phyloP scores from a whole-genome alignment of 2,797 vertebrate genomes.

The Eremophila alpestris region DNA sequence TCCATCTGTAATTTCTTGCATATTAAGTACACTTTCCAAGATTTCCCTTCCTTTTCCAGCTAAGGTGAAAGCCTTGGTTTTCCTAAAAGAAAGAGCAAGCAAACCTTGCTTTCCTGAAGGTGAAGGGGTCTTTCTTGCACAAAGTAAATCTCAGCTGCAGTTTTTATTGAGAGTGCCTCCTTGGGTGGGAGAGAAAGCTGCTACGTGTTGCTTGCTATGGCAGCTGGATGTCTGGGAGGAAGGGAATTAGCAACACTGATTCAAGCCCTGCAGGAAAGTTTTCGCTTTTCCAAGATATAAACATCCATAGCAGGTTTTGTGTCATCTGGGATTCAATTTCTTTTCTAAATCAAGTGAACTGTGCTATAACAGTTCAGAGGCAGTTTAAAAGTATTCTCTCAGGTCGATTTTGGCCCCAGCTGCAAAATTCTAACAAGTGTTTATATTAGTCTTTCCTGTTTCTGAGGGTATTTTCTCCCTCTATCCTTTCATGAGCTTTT shows the following conservation, averaged over 20 bases:
- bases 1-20: neutral
- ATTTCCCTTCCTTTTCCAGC: neutral
- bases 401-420: neutral
- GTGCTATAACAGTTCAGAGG: neutral
- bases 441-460: neutral
- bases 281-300: neutral
- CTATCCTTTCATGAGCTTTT: neutral
- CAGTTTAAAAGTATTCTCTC: neutral
- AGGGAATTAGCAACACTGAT: neutral
- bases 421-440: neutral
- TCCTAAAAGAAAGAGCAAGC: neutral
- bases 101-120: neutral
- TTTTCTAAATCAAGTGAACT: conserved; percentile 19
- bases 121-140: neutral
- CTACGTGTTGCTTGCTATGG: neutral
- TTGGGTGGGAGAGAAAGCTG: neutral
- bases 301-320: neutral
- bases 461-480: neutral
- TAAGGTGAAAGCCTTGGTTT: neutral
- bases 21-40: neutral
- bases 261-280: neutral
- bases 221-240: neutral
- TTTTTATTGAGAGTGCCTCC: neutral
- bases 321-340: neutral
- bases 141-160: neutral